These are phyloP conservation scores for Chrysolina haemoptera DNA, from an alignment of 2,888 invertebrate species.

Conservation along the genomic window DNA sequence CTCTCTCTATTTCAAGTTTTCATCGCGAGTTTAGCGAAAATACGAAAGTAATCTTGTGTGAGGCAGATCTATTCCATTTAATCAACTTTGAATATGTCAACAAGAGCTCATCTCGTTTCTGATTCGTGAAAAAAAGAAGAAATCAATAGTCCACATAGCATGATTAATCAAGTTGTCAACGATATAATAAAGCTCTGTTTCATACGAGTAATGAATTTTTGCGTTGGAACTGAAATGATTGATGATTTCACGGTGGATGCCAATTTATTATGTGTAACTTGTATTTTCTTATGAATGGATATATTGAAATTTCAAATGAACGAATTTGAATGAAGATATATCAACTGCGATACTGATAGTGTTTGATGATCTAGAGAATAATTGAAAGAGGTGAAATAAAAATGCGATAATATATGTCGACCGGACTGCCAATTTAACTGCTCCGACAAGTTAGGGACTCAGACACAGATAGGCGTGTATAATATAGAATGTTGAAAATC, in stretches of 20 bases:
- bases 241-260: constrained; percentile 1
- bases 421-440: no score
- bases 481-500: no score
- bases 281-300: not conserved
- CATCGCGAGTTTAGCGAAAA: no score
- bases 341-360: no score
- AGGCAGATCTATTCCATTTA: not conserved
- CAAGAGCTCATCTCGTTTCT: not conserved
- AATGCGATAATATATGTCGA: no score
- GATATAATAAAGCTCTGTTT: constrained; percentile 1
- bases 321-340: no score
- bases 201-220: not conserved
- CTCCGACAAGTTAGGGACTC: no score
- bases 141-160: not conserved
- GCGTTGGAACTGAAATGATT: not conserved
- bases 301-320: not conserved
- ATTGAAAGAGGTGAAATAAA: no score
- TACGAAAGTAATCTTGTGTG: not conserved
- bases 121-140: not conserved
- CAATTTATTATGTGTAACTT: not conserved
- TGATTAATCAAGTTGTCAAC: constrained; percentile 3
- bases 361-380: no score
- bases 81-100: not conserved
- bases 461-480: no score
- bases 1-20: no score